Evolutionary conservation across 2,888 invertebrate species (phyloP), one percentile per base, ranked within the genome.

Genomic region (Platycheirus albimanus): DNA sequence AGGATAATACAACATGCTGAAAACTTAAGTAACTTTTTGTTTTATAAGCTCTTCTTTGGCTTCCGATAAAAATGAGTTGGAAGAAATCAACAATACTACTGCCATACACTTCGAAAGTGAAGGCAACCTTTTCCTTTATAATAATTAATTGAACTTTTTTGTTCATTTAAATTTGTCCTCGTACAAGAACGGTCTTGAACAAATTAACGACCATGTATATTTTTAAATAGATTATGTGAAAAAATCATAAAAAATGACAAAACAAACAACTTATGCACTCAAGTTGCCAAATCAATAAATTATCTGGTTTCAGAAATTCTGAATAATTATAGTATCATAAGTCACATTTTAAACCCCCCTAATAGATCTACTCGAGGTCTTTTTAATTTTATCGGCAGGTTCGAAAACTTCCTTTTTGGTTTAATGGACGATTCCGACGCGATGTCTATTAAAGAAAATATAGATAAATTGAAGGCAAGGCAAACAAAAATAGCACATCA

Each of bases 401-500:
- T 28, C 24, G 28, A 51, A 51, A 28, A 24, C 2, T 38, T 41
- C 3, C 20, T 51, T 30, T 28, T 30, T 6, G 51, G 51, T 13
- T 28, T 28, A n/a, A 51, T 51, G 51, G n/a, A n/a, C n/a, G n/a
- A 13, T 41, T 13, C 41, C 15, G 41, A 41, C 7, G 41, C 41
- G 15, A 41, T 7, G 1, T 51, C 6, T 5, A 51, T 51, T 30
- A 51, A 51, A 8, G 1, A 24, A n/a, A 51, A 15, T 15, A 51
- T 51, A 30, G 51, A 51, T 30, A 20, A 51, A 51, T 3, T 51
- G 0, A 28, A 52, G 15, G 7, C 15, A 28, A 33, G 7, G 3
- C n/a, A n/a, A n/a, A n/a, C n/a, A n/a, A n/a, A n/a, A n/a, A n/a
- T n/a, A n/a, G n/a, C n/a, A n/a, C n/a, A n/a, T n/a, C n/a, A n/a